These are phyloP conservation scores for Nasonovia ribisnigri DNA, from an alignment of 2,888 invertebrate species.

Conservation along the genomic window DNA sequence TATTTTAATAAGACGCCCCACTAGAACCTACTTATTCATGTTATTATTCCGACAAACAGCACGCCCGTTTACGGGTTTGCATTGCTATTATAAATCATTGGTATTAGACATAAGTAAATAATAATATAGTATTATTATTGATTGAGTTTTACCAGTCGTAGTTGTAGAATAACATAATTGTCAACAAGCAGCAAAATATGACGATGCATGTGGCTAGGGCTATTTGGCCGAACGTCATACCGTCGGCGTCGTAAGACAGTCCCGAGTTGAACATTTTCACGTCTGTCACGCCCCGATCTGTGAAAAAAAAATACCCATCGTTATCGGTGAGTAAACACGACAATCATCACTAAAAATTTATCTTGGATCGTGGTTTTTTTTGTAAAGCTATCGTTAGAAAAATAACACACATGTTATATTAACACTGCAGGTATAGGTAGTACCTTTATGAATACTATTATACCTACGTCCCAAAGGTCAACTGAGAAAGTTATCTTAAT, in stretches of 20 bases:
- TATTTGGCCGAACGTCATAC: slow-evolving; percentile 48
- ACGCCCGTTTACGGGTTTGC: background rate
- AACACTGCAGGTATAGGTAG: no score
- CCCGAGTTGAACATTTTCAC: slow-evolving; percentile 44
- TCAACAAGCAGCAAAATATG: background rate
- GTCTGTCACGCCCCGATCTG: background rate
- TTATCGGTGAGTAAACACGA: background rate
- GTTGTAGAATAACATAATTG: slow-evolving; percentile 38
- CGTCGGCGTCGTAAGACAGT: slow-evolving; percentile 41
- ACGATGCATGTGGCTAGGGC: slow-evolving; percentile 16
- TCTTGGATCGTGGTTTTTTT: background rate
- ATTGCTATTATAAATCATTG: background rate
- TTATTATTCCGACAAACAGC: background rate
- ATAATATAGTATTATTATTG: background rate
- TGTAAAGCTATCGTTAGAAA: background rate
- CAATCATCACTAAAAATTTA: background rate
- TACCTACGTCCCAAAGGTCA: no score
- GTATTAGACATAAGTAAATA: no score
- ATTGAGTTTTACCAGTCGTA: slow-evolving; percentile 33
- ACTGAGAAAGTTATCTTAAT: no score
- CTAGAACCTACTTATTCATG: background rate
- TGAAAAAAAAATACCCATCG: background rate
- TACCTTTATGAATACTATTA: no score
- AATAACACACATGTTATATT: no score
- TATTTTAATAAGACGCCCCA: background rate